Conservation (phyloP, 2,888 invertebrate species). For the Capitulum mitella region DNA sequence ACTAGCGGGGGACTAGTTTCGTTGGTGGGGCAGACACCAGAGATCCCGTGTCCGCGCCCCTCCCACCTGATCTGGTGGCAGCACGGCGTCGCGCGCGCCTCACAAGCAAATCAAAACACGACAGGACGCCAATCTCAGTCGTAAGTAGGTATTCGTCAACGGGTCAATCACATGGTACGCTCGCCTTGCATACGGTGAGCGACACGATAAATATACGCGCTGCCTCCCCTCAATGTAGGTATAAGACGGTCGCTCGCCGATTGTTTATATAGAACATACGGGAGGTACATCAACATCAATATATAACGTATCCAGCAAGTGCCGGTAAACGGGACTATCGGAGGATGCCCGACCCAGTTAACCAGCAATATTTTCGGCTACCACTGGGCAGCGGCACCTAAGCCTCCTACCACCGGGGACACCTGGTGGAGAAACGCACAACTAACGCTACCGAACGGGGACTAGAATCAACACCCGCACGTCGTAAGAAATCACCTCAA, state of each 20-base stretch:
- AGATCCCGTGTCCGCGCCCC: background rate
- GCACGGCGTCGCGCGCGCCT: background rate
- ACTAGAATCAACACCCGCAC: slow-evolving; percentile 4
- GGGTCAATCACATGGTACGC: background rate
- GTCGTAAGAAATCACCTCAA: slow-evolving; percentile 17
- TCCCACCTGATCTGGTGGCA: background rate
- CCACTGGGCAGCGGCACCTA: background rate
- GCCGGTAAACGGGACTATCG: background rate
- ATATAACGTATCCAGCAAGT: background rate
- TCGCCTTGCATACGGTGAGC: background rate
- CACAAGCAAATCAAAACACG: background rate
- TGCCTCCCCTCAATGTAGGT: background rate
- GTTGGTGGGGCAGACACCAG: background rate
- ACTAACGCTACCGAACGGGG: background rate
- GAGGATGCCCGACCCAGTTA: background rate
- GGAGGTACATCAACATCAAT: background rate
- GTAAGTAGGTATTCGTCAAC: background rate
- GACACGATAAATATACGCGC: background rate
- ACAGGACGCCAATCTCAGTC: background rate
- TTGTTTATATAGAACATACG: background rate
- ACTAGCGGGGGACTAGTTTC: background rate
- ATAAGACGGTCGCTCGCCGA: background rate
- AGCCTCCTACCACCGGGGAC: background rate
- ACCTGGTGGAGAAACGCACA: background rate
- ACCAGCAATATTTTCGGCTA: background rate